Percentiles rank a stretch among this genome's conserved stretches.
Evolutionary conservation across 2,888 invertebrate genomes (phyloP).

Genomic region (Athripsodes cinereus): DNA sequence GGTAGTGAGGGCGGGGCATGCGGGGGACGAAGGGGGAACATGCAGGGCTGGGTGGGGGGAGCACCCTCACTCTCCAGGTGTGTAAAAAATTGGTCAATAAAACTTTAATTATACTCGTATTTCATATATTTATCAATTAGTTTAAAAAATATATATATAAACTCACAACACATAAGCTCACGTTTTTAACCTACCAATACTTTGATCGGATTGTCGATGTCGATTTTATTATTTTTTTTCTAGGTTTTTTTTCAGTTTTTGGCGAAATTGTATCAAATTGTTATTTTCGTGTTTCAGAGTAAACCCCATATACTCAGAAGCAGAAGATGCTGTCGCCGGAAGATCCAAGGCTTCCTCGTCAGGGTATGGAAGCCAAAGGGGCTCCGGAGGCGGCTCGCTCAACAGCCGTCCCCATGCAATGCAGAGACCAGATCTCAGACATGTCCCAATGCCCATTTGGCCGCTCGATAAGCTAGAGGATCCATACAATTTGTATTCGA

Average conservation of each 20-base stretch:
- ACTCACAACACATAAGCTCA: too few species aligned
- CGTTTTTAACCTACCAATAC: too few species aligned
- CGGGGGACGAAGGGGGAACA: constrained; percentile 23
- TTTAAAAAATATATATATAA: too few species aligned
- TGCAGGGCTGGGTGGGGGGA: constrained; percentile 27
- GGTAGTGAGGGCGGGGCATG: constrained; percentile 21
- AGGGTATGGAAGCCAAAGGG: constrained; percentile 27
- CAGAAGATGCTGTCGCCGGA: constrained; percentile 25
- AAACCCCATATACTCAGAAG: constrained; percentile 26
- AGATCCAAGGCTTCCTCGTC: constrained; percentile 26
- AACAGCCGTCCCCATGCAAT: constrained; percentile 19
- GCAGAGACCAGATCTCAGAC: constrained; percentile 12
- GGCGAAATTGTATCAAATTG: neutral
- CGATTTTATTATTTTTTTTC: neutral
- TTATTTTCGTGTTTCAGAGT: constrained; percentile 16
- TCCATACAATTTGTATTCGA: constrained; percentile 24
- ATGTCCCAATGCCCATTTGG: constrained; percentile 17
- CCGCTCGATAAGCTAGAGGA: constrained; percentile 19
- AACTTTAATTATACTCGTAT: too few species aligned
- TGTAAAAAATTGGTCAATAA: too few species aligned
- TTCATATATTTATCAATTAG: too few species aligned
- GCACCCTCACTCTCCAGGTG: constrained; percentile 26
- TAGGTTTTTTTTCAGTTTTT: neutral
- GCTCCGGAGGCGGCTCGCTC: constrained; percentile 25
- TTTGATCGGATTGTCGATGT: neutral